phyloP scores from a whole-genome alignment of 2,888 invertebrate species.

The Pseudococcus longispinus region DNA sequence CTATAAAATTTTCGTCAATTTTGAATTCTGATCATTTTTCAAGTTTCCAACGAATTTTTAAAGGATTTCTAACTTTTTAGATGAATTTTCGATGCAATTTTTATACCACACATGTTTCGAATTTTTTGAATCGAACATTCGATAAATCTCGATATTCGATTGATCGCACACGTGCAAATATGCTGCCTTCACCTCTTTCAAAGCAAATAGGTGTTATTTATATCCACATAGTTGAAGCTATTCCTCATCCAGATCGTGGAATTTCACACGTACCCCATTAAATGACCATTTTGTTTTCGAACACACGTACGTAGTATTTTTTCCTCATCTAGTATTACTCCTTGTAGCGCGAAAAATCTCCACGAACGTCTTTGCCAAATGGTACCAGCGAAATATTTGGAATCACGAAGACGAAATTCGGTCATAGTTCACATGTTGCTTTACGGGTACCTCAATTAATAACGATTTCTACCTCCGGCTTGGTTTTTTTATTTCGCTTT shows the following conservation, averaged over 20 bases:
- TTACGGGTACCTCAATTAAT: slow-evolving; percentile 10
- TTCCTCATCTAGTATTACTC: not conserved
- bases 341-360: not conserved
- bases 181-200: no score
- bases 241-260: not conserved
- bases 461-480: not conserved
- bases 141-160: no score
- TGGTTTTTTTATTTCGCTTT: not conserved
- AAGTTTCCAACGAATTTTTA: no score
- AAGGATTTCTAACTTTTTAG: no score
- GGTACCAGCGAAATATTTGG: not conserved
- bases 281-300: not conserved
- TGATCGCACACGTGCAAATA: no score
- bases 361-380: not conserved
- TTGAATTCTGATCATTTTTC: no score
- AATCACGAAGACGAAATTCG: not conserved
- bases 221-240: no score
- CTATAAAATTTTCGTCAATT: no score
- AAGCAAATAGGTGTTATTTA: no score
- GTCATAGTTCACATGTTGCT: slow-evolving; percentile 7
- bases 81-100: no score
- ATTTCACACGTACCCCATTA: not conserved
- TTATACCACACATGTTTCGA: no score
- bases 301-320: not conserved
- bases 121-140: no score